phyloP scores from a whole-genome alignment of 2,797 vertebrate genomes.

The Gallinago stenura region DNA sequence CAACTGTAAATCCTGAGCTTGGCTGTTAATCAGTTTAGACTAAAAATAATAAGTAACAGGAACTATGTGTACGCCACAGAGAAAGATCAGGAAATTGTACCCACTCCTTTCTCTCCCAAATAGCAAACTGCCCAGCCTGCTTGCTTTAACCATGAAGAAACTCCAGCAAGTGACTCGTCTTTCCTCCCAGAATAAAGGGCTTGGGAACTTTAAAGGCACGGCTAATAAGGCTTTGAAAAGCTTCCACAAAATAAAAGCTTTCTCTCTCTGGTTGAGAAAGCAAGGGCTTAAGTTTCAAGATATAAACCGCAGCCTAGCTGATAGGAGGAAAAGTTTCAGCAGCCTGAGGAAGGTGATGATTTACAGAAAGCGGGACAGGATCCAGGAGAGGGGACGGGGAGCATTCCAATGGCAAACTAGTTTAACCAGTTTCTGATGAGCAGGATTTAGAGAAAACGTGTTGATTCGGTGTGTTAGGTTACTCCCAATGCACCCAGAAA shows the following conservation, averaged over 20 bases:
- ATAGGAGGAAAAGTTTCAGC: constrained; percentile 26
- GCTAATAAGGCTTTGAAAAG: not conserved
- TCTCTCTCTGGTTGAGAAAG: constrained; percentile 36
- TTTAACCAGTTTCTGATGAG: constrained; percentile 63
- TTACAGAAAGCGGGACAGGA: constrained; percentile 60
- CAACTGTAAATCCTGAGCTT: not conserved
- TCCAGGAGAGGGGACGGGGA: constrained; percentile 24
- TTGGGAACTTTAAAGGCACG: not conserved
- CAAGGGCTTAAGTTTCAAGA: constrained; percentile 39
- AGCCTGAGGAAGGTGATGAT: constrained; percentile 63
- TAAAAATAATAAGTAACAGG: constrained; percentile 55
- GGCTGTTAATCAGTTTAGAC: constrained; percentile 44
- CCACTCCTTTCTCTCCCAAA: not conserved
- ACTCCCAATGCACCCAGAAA: not conserved
- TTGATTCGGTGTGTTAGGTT: not conserved
- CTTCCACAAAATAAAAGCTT: not conserved
- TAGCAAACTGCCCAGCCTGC: not conserved
- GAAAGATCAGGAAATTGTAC: constrained; percentile 11
- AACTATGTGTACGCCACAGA: not conserved
- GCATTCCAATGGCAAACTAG: constrained; percentile 53
- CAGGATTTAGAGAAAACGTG: constrained; percentile 17
- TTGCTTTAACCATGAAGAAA: not conserved
- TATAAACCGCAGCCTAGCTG: not conserved
- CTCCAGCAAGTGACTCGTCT: not conserved
- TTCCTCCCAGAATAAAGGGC: not conserved